These are phyloP conservation scores for Epistrophe eligans DNA, from an alignment of 2,888 invertebrate species.

Conservation along the genomic window DNA sequence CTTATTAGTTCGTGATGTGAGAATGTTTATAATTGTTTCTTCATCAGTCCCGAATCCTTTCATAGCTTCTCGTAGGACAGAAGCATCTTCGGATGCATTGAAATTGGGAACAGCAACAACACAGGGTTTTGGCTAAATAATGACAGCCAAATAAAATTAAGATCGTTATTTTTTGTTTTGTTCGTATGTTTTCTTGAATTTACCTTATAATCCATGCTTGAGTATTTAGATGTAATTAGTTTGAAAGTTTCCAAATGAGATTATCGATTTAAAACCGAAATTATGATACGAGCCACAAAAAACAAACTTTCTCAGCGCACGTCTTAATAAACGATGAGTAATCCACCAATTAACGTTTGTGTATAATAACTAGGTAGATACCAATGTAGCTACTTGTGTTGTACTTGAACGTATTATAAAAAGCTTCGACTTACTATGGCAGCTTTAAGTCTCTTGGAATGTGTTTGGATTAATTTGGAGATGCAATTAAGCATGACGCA, in stretches of 20 bases:
- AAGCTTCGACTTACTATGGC: conserved; percentile 38
- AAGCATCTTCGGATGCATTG: conserved; percentile 87
- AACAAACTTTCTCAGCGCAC: conserved; percentile 10
- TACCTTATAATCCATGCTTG: conserved; percentile 63
- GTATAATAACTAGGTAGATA: neutral
- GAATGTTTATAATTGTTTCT: conserved; percentile 89
- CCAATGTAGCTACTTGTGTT: neutral
- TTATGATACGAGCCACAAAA: neutral
- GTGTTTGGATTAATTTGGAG: conserved; percentile 7
- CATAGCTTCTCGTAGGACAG: conserved; percentile 88
- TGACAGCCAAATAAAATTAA: neutral
- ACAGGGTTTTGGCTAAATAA: conserved; percentile 84
- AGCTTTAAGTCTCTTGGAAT: conserved; percentile 55
- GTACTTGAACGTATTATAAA: neutral
- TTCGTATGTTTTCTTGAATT: neutral
- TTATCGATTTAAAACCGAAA: conserved; percentile 27
- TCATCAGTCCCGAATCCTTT: conserved; percentile 90
- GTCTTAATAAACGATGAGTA: conserved; percentile 50
- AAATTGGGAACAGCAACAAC: conserved; percentile 86
- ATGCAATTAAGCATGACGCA: conserved; percentile 39
- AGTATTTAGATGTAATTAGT: neutral
- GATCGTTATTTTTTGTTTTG: neutral
- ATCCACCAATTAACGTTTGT: conserved; percentile 25
- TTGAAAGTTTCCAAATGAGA: neutral
- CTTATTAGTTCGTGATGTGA: conserved; percentile 87